phyloP scores from a whole-genome alignment of 2,888 invertebrate species.

The Leucophenga maculata region DNA sequence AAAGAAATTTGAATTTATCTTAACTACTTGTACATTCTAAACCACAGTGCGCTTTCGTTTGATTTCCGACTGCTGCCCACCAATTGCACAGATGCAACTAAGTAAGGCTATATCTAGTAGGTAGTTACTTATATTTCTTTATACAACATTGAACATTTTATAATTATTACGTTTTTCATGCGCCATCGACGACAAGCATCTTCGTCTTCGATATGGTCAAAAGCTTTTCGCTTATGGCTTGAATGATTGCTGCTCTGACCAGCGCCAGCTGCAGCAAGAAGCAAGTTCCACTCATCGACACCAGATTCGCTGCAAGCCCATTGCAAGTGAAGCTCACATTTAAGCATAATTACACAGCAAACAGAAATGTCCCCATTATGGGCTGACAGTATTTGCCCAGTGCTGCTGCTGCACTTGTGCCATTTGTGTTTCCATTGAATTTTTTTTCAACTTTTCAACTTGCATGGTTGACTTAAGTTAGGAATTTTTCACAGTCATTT shows the following conservation, averaged over 20 bases:
- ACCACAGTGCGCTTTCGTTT: too few relatives aligned
- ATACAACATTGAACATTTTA: constrained; percentile 14
- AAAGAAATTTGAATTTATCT: too few relatives aligned
- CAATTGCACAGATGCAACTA: too few relatives aligned
- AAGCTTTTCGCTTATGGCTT: background rate
- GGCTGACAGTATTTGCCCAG: background rate
- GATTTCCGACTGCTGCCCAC: too few relatives aligned
- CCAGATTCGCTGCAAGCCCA: background rate
- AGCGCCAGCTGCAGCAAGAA: background rate
- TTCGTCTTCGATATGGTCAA: too few relatives aligned
- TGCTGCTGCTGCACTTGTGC: constrained; percentile 9
- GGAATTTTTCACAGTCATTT: background rate
- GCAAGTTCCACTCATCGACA: background rate
- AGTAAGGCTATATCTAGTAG: too few relatives aligned
- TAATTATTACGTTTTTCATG: constrained; percentile 19
- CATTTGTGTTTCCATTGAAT: constrained; percentile 12
- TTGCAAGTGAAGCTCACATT: constrained; percentile 10
- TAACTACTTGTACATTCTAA: too few relatives aligned
- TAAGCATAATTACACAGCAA: constrained; percentile 9
- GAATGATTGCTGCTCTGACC: constrained; percentile 15
- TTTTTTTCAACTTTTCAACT: background rate
- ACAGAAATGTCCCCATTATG: constrained; percentile 18
- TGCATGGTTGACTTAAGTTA: background rate
- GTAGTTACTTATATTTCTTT: constrained; percentile 5
- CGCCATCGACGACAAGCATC: background rate